Evolutionary conservation across 2,797 vertebrate genomes (phyloP), one percentile per base, ranked within the genome.

Genomic region (Otolemur crassicaudatus): DNA sequence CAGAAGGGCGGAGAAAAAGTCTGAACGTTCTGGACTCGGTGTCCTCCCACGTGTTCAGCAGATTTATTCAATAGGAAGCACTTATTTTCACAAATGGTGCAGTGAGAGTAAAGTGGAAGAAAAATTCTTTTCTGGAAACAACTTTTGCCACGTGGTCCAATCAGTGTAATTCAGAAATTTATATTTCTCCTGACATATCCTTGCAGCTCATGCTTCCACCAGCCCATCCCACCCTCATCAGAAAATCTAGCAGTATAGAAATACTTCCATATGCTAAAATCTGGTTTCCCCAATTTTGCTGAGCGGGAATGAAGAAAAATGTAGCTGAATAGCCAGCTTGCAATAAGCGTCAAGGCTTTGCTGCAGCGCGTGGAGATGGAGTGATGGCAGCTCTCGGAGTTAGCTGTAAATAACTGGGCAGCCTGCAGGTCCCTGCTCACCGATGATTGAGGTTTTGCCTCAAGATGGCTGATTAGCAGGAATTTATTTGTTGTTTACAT

Each of bases 401-500:
- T 29, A 79, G 19, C 87, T 43, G 16, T 90, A 93, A 97, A 96
- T 79, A 91, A 87, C 22, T 16, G 17, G 75, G 65, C 34, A n/a
- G 88, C 88, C 79, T 46, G 37, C 4, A 89, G 92, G 84, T 76
- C 65, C 83, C 19, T 0, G 83, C 76, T 84, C 79, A 20, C 22
- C 53, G 86, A 83, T 56, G 89, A 12, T 58, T 60, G 80, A 96
- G 76, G 49, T 40, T 96, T 91, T 60, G 72, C 91, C 87, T 95
- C 67, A 91, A 76, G 95, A 91, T 70, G 75, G 70, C 77, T 91
- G 70, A 69, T 95, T 93, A 93, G 87, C 65, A 89, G 93, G 87
- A 84, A 93, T 79, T 92, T 97, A 89, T 84, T 91, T 95, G 67
- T 84, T 80, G 91, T 91, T 89, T 93, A 84, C 89, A 75, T 75